Base-by-base conservation (phyloP, 2,113 vertebrate species). In the Etia nguti region DNA sequence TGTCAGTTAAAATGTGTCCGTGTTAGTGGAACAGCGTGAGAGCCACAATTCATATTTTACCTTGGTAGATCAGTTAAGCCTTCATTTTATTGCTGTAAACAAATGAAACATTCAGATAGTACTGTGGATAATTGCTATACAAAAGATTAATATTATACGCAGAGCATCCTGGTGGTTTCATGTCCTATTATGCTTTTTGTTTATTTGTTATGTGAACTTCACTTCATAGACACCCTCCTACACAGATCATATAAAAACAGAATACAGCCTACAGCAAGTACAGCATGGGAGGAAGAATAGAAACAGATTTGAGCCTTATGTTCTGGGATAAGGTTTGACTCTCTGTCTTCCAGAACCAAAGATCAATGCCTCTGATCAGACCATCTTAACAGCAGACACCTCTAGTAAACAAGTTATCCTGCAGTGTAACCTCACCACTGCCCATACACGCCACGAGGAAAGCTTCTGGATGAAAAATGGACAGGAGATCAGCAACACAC, bases 381-480 rank as follows among this genome's bases (percentile, higher is more conserved):
- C 96, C 93, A 95, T 94, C 93, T 94, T 99, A 89, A 94, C 92
- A 20, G 70, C 90, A 11, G 95, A 95, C 22, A 60, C 83, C 70
- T 12, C 92, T 13, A 75, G 48, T 6, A 77, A 87, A 6, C 90
- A 97, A 0, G 89, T 99, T 87, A 96, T 90, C 22, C 93, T 99
- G 91, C 96, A 97, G 92, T 99, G 99, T 93, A 99, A 99, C 97
- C 98, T 99, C 82, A 99, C 98, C 48, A 96, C 97, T 43, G 97
- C 96, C 86, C 96, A 97, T 93, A 97, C 95, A 50, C 88, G 95
- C 4, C 97, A 98, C 89, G 87, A 88, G 41, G 92, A 97, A 91
- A 99, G 97, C 94, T 98, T 97, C 94, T 99, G 98, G 99, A 97
- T 98, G 96, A 99, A 97, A 96, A 99, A 99, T 2, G 97, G 97